Evolutionary conservation across 2,113 vertebrate genomes (phyloP).

Genomic region (Mormoops blainvillei): DNA sequence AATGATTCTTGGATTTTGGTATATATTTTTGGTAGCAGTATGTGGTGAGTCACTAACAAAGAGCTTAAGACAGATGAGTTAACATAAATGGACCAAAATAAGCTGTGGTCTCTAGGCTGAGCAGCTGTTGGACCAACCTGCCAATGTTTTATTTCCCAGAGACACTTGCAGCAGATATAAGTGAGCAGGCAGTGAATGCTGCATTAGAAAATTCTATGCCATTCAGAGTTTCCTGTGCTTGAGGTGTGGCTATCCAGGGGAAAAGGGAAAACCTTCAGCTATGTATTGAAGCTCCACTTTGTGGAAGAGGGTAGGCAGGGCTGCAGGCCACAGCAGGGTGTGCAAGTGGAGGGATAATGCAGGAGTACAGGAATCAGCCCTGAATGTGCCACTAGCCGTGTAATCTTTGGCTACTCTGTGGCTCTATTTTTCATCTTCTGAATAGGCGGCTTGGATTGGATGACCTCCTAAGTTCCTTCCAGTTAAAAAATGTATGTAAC

Average conservation of each 20-base stretch:
- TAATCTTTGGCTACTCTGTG: not conserved
- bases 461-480: not conserved
- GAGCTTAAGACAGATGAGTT: conserved; percentile 73
- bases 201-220: conserved; percentile 67
- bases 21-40: conserved; percentile 71
- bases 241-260: conserved; percentile 49
- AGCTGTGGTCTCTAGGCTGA: conserved; percentile 75
- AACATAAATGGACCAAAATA: conserved; percentile 72
- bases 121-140: conserved; percentile 71
- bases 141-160: conserved; percentile 77
- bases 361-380: not conserved
- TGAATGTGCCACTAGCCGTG: not conserved
- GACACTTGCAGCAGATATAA: conserved; percentile 67
- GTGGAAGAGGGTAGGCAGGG: not conserved
- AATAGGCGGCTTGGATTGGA: not conserved
- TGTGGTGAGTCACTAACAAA: conserved; percentile 75
- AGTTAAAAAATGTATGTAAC: not conserved
- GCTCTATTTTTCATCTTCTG: conserved; percentile 20
- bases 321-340: not conserved
- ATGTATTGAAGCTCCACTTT: not conserved
- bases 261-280: conserved; percentile 30
- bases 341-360: not conserved
- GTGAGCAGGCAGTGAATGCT: conserved; percentile 52
- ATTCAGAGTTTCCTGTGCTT: conserved; percentile 53
- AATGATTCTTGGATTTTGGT: conserved; percentile 71